Percentiles rank a stretch among this genome's conserved stretches.
phyloP scores from a whole-genome alignment of 1,140 invertebrate species.

The Littorina saxatilis region DNA sequence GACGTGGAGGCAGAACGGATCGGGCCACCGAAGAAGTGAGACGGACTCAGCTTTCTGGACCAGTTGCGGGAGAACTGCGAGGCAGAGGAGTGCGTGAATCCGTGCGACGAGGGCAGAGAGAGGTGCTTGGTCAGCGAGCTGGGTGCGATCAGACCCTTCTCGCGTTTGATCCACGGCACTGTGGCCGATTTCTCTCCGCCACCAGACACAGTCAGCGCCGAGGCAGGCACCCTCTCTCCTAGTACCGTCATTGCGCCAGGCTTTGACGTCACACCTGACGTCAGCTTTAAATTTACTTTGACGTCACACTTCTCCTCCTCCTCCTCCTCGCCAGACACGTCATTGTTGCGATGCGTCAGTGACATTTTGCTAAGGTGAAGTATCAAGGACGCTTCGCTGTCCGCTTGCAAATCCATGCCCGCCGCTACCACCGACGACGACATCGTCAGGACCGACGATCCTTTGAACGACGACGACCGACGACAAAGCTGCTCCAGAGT shows the following conservation, averaged over 20 bases:
- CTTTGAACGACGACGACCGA: not conserved
- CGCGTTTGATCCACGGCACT: conserved; percentile 5
- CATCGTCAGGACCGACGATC: too few species aligned
- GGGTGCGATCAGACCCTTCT: conserved; percentile 4
- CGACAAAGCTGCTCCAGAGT: conserved; percentile 3
- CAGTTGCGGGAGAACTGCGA: conserved; percentile 4
- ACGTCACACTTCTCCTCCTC: not conserved
- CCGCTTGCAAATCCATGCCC: not conserved
- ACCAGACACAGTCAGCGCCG: not conserved
- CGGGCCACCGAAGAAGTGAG: not conserved
- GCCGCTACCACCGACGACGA: not conserved
- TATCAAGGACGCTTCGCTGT: conserved; percentile 7
- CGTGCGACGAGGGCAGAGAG: not conserved
- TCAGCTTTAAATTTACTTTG: not conserved
- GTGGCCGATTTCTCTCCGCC: not conserved
- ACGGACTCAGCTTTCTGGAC: not conserved
- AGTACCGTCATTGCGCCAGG: not conserved
- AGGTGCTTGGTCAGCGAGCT: not conserved
- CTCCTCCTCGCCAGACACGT: not conserved
- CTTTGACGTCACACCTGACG: not conserved
- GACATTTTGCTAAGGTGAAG: conserved; percentile 20
- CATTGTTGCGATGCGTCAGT: not conserved
- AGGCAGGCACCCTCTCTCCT: not conserved
- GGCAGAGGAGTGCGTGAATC: too few species aligned
- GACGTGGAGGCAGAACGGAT: too few species aligned